These are phyloP conservation scores for Thamnaconus septentrionalis DNA, from an alignment of 2,113 vertebrate genomes.

Conservation along the genomic window DNA sequence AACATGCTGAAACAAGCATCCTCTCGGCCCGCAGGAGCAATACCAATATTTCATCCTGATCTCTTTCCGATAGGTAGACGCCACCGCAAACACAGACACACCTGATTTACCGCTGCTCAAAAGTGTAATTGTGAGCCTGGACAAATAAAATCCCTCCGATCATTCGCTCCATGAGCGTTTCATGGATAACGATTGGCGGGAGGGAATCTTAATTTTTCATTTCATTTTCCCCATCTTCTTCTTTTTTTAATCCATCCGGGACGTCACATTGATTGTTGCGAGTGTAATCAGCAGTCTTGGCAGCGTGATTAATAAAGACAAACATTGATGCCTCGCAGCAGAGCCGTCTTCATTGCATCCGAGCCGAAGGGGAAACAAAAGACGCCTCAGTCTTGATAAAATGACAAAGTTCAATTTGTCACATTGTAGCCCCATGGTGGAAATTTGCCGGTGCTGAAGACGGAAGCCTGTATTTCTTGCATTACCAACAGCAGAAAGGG, in stretches of 20 bases:
- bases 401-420: conserved; percentile 50
- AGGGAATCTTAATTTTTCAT: conserved; percentile 32
- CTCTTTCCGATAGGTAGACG: conserved; percentile 62
- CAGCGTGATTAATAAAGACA: conserved; percentile 51
- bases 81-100: conserved; percentile 38
- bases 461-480: no score
- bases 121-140: conserved; percentile 64
- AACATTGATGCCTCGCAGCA: conserved; percentile 29
- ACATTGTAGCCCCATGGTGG: conserved; percentile 4
- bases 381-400: conserved; percentile 20
- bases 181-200: conserved; percentile 13
- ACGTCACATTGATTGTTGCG: conserved; percentile 56
- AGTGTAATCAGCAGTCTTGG: conserved; percentile 51
- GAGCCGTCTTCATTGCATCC: conserved; percentile 24
- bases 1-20: conserved; percentile 76
- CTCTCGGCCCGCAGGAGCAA: conserved; percentile 52
- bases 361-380: conserved; percentile 32
- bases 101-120: conserved; percentile 66
- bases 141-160: conserved; percentile 48
- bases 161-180: conserved; percentile 21
- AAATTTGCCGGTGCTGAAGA: no score
- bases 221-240: conserved; percentile 9
- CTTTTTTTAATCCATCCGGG: conserved; percentile 4
- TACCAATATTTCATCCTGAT: conserved; percentile 73
- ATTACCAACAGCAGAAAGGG: no score